Percentiles rank a stretch among this genome's conserved stretches.
Conservation (phyloP, 2,888 invertebrate species). For the Carcina quercana region DNA sequence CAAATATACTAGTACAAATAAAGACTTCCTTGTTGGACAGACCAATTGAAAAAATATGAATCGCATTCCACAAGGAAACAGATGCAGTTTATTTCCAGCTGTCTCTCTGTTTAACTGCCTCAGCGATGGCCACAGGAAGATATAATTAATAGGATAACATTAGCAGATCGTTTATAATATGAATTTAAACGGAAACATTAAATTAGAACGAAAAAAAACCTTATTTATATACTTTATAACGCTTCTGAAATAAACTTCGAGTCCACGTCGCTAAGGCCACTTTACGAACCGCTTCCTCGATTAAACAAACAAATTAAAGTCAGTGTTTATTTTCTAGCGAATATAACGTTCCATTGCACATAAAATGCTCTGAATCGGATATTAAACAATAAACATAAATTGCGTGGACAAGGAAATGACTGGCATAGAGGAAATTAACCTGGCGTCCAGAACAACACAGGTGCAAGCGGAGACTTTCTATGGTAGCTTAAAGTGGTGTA, state of each 20-base stretch:
- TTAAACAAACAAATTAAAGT: slow-evolving; percentile 2
- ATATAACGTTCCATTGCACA: background rate
- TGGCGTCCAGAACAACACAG: slow-evolving; percentile 16
- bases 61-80: too few species aligned
- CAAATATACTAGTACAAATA: too few species aligned
- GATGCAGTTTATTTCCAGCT: slow-evolving; percentile 53
- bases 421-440: slow-evolving; percentile 19
- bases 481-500: slow-evolving; percentile 16
- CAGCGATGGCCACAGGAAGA: slow-evolving; percentile 51
- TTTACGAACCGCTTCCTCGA: background rate
- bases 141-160: slow-evolving; percentile 60
- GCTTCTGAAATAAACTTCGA: slow-evolving; percentile 21
- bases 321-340: background rate
- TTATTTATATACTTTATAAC: slow-evolving; percentile 33
- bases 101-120: slow-evolving; percentile 45
- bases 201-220: slow-evolving; percentile 34
- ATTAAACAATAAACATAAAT: slow-evolving; percentile 6
- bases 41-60: too few species aligned
- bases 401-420: slow-evolving; percentile 15
- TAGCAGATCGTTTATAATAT: slow-evolving; percentile 50
- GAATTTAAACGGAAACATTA: slow-evolving; percentile 43
- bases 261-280: slow-evolving; percentile 4
- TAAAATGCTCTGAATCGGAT: slow-evolving; percentile 1
- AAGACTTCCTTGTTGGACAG: too few species aligned
- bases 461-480: slow-evolving; percentile 18